Evolutionary conservation across 2,888 invertebrate species (phyloP), one percentile per base, ranked within the genome.

Genomic region (Aradus depressus): DNA sequence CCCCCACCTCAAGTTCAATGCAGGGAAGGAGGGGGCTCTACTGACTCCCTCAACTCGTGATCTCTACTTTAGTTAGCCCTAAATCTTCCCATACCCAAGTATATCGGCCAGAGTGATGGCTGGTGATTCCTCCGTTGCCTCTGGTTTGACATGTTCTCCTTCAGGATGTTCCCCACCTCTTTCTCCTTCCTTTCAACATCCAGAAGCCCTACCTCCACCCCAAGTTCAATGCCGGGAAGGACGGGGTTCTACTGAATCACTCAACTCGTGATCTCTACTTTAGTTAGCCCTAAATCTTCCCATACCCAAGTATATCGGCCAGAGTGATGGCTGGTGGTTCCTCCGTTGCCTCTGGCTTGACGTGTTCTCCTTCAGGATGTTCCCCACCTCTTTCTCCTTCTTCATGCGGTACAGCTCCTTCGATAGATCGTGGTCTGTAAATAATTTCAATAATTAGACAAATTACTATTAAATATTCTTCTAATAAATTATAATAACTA

Each of bases 261-360:
- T n/a, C n/a, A n/a, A n/a, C n/a, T n/a, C n/a, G n/a, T n/a, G n/a
- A n/a, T n/a, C n/a, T n/a, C n/a, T n/a, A n/a, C n/a, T n/a, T n/a
- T n/a, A n/a, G n/a, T n/a, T n/a, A n/a, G n/a, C n/a, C n/a, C n/a
- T n/a, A n/a, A n/a, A n/a, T n/a, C 41, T 35, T 19, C 16, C 18
- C 60, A 55, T 65, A 80, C 80, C 85, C 86, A 1, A 86, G 68
- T n/a, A 86, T 68, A 65, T 88, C 88, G 3, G 84, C 82, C 39
- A 84, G 70, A 0, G 83, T 78, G 1, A 82, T 73, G 2, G 81
- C 79, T 63, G 67, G 51, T 64, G 66, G 54, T 65, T 64, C 19
- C 44, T 76, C 76, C 25, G 70, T 73, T 23, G 56, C 0, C 66
- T 55, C 45, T 67, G 68, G 50, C 50, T 50, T 60, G 53, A 65